Base-by-base conservation (phyloP, 2,113 vertebrate species). In the Thomomys bottae region DNA sequence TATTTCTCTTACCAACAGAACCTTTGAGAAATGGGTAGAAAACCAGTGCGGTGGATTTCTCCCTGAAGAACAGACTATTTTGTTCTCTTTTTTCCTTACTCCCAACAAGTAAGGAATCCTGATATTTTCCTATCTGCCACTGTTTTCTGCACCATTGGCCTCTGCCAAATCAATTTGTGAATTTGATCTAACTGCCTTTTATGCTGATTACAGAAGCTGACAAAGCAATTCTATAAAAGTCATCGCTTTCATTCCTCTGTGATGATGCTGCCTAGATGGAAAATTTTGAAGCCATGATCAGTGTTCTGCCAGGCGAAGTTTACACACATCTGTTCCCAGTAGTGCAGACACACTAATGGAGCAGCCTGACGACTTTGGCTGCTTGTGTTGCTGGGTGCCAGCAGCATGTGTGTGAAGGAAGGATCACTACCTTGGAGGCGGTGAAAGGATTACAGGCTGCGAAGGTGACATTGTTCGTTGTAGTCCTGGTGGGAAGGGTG, bases 401-500 rank as follows among this genome's bases (percentile, higher is more conserved):
- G 61, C 6, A 10, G 14, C 0, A 0, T 0, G 38, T 54, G 49
- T 17, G n/a, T n/a, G n/a, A n/a, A n/a, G n/a, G 49, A 54, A 54
- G 49, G 14, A 2, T 2, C 6, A 15, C 45, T 4, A 14, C 14
- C 14, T 75, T 1, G 24, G 24, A 54, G 26, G 18, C 28, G 12
- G 34, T 24, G 42, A 79, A 40, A 66, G 23, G 28, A 17, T 32
- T 26, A 26, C 49, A 34, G 32, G 38, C 4, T 15, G 2, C 40
- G 26, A 73, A 9, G 8, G 34, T 57, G n/a, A 77, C 15, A 23
- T 18, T 6, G 2, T 32, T 17, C 59, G 7, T 24, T 72, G 30
- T 67, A 54, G 5, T 49, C 20, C 2, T 59, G 15, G 73, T 67
- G 91, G 54, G 30, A 26, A 83, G 40, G 1, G 9, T 54, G 73